Evolutionary conservation across 2,797 vertebrate genomes (phyloP), one percentile per base, ranked within the genome.

Genomic region (Distichodus sexfasciatus): DNA sequence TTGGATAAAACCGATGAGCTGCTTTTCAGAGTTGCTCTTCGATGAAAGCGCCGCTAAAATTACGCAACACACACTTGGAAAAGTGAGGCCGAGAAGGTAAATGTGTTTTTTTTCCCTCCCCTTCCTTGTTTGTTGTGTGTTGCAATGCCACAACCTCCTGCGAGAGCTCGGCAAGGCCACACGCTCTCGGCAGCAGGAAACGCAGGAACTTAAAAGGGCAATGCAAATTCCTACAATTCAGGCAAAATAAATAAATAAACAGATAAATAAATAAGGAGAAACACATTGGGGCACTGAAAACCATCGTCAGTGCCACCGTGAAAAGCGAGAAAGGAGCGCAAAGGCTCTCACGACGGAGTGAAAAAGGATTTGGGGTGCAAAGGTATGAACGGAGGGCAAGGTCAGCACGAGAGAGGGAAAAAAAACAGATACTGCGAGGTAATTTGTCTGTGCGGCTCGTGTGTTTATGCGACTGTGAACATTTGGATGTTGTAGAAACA

Each of bases 401-500:
- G 86, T 87, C 80, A 81, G 80, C 70, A 53, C 74, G 72, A n/a
- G n/a, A n/a, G n/a, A n/a, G n/a, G n/a, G n/a, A n/a, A n/a, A n/a
- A n/a, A n/a, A 80, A 79, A 66, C 79, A 74, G 81, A 73, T 75
- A 76, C 83, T 73, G 66, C 67, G 21, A 66, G 81, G 83, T 63
- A 67, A 66, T 62, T 36, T 74, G 51, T 67, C 61, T 75, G 71
- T 81, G 82, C 76, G 65, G 35, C 11, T 54, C 81, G 70, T 63
- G 79, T 66, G 84, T n/a, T n/a, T n/a, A 85, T 80, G 82, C 57
- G 66, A 81, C 79, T 74, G 63, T 59, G 63, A 79, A 77, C 75
- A 73, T 33, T 12, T 53, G 11, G 23, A 66, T 46, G 72, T 77
- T 66, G 81, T 78, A 74, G 69, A 50, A 81, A 55, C 75, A 73